These are phyloP conservation scores for Pitangus sulphuratus DNA, from an alignment of 2,797 vertebrate species.

Conservation along the genomic window DNA sequence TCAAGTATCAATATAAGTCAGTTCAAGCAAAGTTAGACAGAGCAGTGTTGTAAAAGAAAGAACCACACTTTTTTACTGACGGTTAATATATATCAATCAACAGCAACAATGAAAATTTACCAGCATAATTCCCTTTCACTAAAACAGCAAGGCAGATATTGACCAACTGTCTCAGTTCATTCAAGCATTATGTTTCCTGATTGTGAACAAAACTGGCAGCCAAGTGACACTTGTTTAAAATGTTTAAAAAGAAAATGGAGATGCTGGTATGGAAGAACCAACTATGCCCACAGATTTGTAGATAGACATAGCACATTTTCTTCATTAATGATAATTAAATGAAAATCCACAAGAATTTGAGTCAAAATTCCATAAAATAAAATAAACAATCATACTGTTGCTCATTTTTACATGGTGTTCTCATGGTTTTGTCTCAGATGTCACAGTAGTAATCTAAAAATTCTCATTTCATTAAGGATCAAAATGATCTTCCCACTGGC, in stretches of 20 bases:
- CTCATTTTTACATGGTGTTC: neutral
- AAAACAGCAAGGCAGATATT: constrained; percentile 63
- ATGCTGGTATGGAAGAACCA: neutral
- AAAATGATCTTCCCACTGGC: neutral
- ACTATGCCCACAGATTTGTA: neutral
- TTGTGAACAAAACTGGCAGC: neutral
- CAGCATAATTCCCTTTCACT: constrained; percentile 56
- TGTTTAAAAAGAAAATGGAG: neutral
- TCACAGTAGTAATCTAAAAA: neutral
- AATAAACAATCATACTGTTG: neutral
- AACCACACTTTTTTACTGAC: neutral
- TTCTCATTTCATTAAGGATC: neutral
- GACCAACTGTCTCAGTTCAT: constrained; percentile 53
- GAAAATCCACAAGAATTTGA: neutral
- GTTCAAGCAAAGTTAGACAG: neutral
- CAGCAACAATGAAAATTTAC: constrained; percentile 50
- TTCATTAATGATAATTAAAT: neutral
- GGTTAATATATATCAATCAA: constrained; percentile 15
- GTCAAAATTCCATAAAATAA: neutral
- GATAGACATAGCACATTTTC: neutral
- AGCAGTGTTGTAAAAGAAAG: constrained; percentile 8
- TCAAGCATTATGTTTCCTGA: constrained; percentile 16
- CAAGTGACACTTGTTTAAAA: neutral
- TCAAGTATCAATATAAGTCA: constrained; percentile 2
- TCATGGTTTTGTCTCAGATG: neutral